These are phyloP conservation scores for Mycalesis mineus DNA, from an alignment of 2,888 invertebrate genomes.

Conservation along the genomic window DNA sequence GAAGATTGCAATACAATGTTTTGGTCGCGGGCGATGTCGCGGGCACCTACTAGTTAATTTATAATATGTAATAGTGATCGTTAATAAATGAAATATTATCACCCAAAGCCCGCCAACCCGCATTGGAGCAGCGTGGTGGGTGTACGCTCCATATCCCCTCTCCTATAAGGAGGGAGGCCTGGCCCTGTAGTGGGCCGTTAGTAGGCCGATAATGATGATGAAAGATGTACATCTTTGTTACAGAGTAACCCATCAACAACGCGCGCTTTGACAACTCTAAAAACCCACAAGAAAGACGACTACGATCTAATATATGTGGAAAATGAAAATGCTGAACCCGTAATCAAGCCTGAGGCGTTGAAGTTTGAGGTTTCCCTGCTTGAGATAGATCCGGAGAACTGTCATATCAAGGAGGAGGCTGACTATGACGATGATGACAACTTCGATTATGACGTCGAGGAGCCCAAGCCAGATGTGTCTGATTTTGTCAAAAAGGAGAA, in stretches of 20 bases:
- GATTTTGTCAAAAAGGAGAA: neutral
- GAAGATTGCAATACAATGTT: no score
- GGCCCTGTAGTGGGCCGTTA: no score
- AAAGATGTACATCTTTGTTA: neutral
- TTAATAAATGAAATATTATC: no score
- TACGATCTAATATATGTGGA: neutral
- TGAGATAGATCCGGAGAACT: neutral
- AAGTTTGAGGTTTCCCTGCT: neutral
- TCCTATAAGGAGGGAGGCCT: no score
- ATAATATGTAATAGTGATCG: no score
- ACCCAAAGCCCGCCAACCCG: no score
- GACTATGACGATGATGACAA: neutral
- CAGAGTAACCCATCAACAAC: neutral
- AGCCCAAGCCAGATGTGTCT: neutral
- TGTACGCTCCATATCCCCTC: no score
- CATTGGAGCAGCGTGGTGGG: no score
- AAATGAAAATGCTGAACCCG: neutral
- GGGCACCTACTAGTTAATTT: no score
- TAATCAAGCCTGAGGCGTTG: neutral
- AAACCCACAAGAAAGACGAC: neutral
- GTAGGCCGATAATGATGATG: no score
- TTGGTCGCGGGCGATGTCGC: no score
- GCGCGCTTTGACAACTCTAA: neutral
- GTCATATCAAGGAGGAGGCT: constrained; percentile 5
- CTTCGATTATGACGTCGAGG: neutral